Base-by-base conservation (phyloP, 2,888 invertebrate species). In the Aleiodes alternator region DNA sequence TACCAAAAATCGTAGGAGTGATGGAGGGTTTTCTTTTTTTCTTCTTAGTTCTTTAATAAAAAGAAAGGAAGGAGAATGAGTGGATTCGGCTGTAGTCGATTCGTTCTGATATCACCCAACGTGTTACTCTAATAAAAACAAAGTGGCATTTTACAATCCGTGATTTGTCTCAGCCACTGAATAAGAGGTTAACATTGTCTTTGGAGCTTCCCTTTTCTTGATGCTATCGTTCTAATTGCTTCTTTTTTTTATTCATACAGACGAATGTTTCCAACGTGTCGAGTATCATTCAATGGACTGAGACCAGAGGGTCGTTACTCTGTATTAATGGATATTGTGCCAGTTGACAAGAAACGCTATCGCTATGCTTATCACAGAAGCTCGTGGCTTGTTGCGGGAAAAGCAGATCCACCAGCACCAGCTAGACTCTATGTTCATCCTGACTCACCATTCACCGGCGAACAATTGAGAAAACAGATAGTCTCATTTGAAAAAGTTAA, bases 401-500 rank as follows among this genome's bases (percentile, higher is more conserved):
- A 99, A 91, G 98, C 98, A 57, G 98, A 99, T 92, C 98, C 98
- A 12, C 98, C 98, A 85, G 95, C 97, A 48, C 97, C 97, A 79
- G 95, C 96, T 80, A 92, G 98, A 80, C 94, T 98, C 87, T 98
- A 98, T 92, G 94, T 97, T 75, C 98, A 99, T 92, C 98, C 98
- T 53, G 98, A 99, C 91, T 97, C 97, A 77, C 98, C 98, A 78
- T 98, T 96, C 91, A 96, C 96, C 83, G 97, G 97, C 64, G 98
- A 98, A 88, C 98, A 98, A 90, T 93, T 98, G 85, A 93, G 96
- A 88, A 98, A 98, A 91, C 98, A 98, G 91, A 97, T 98, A 88
- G 96, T 98, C 86, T 97, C 98, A 84, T 98, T 98, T 91, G 98
- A 99, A 91, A 98, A 98, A 92, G 96, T 98, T 90, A 98, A 98